Conservation (phyloP, 2,888 invertebrate species). For the Torymus tubicola region DNA sequence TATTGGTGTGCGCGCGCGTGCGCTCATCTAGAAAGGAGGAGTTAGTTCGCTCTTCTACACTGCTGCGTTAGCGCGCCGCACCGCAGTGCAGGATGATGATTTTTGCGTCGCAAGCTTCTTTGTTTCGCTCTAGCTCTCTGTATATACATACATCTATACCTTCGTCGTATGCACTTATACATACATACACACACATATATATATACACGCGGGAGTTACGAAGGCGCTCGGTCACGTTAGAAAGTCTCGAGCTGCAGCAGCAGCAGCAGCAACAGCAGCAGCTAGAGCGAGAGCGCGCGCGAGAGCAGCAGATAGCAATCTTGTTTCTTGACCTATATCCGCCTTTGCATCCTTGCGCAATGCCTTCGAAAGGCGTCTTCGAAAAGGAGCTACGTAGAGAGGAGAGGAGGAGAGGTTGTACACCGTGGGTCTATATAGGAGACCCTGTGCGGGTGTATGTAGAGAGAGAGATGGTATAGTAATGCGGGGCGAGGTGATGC, state of each 20-base stretch:
- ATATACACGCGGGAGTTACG: conserved; percentile 57
- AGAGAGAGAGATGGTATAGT: no score
- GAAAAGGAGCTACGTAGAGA: conserved; percentile 23
- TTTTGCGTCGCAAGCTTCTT: conserved; percentile 60
- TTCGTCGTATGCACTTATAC: no score
- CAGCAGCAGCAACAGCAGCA: conserved; percentile 18
- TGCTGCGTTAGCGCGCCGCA: neutral
- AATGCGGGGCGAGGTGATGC: no score
- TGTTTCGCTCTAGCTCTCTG: conserved; percentile 33
- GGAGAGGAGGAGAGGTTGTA: no score
- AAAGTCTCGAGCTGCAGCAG: conserved; percentile 65
- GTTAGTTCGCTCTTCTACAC: neutral
- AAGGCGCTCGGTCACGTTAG: conserved; percentile 74
- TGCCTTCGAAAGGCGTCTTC: conserved; percentile 60
- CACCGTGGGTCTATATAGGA: neutral
- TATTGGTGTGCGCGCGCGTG: no score
- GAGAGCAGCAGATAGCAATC: conserved; percentile 72
- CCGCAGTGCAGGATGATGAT: conserved; percentile 55
- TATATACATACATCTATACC: no score
- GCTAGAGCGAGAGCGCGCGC: conserved; percentile 2
- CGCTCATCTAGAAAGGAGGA: conserved; percentile 19
- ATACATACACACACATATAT: conserved; percentile 35
- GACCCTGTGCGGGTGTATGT: no score
- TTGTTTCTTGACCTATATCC: conserved; percentile 77
- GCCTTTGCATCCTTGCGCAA: conserved; percentile 76